phyloP scores from a whole-genome alignment of 2,797 vertebrate species.

The Channallabes apus region DNA sequence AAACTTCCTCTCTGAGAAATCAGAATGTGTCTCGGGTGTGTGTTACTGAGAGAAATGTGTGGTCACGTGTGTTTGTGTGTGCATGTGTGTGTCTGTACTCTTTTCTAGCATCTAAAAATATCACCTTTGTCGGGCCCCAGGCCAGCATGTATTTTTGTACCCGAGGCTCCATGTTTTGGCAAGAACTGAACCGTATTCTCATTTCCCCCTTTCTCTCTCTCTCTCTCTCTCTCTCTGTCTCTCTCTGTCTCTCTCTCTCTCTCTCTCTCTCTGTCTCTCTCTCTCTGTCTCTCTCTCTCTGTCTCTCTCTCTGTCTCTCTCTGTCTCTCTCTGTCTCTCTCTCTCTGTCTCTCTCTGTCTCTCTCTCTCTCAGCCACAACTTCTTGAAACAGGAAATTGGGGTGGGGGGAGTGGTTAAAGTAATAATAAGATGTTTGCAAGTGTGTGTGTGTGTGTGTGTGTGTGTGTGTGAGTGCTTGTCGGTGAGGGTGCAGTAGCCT shows the following conservation, averaged over 20 bases:
- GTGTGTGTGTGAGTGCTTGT: background rate
- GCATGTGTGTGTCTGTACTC: background rate
- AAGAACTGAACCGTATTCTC: conserved; percentile 11
- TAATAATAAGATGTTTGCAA: conserved; percentile 38
- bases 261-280: background rate
- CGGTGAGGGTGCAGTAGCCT: background rate
- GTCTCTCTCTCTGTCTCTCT: too few relatives aligned
- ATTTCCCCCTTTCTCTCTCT: background rate
- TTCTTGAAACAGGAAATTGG: conserved; percentile 59
- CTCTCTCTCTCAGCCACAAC: conserved; percentile 32
- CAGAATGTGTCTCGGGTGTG: background rate
- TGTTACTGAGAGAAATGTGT: background rate
- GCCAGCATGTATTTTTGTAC: conserved; percentile 25
- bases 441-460: background rate
- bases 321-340: background rate
- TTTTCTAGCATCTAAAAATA: conserved; percentile 21
- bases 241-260: background rate
- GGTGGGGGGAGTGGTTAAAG: conserved; percentile 30
- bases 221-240: too few relatives aligned
- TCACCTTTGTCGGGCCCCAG: background rate
- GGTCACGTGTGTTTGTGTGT: background rate
- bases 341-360: conserved; percentile 5
- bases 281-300: background rate
- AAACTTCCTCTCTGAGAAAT: background rate
- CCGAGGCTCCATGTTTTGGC: conserved; percentile 17